Evolutionary conservation across 64 coral and sea anemone species (phyloP), one percentile per base, ranked within the genome.

Genomic region (Stylophora pistillata): DNA sequence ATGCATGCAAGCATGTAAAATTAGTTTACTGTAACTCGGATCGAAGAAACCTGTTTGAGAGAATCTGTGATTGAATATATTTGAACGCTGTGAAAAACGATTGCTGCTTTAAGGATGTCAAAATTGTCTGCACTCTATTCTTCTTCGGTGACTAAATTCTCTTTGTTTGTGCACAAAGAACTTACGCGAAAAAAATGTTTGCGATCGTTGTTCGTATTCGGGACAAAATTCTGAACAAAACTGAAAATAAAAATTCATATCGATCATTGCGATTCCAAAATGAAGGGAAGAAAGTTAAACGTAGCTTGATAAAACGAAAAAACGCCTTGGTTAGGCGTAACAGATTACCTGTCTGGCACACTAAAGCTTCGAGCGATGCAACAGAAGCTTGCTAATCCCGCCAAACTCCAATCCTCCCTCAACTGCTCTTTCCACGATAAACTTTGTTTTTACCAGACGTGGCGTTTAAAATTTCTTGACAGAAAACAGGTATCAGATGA

Each of bases 341-440:
- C 14, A 84, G 65, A 84, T 84, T 84, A 84, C 80, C 80, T 84
- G 66, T n/a, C 13, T 31, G 10, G 21, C 15, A 37, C 37, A 69
- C 33, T 10, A 84, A 11, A 23, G 23, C 34, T 12, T 21, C 37
- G 30, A 25, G 11, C 18, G 37, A 63, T 23, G 32, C 18, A 37
- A 84, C 80, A 84, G 80, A 84, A 84, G 13, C 53, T 54, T 37
- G 28, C 69, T 84, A 69, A 30, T 69, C 33, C 80, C 37, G 77
- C 13, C 30, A 28, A 68, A 47, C 31, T 10, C 61, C 10, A 27
- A 53, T n/a, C 53, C 53, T 25, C 56, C 15, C 4, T 56, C 15
- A 37, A 63, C 20, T 2, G 15, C 18, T 34, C 29, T 17, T 58
- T n/a, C 5, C 33, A 53, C 17, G 20, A 53, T 76, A 76, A 53